Conservation (phyloP, 2,113 vertebrate species). For the Gavialis gangeticus region DNA sequence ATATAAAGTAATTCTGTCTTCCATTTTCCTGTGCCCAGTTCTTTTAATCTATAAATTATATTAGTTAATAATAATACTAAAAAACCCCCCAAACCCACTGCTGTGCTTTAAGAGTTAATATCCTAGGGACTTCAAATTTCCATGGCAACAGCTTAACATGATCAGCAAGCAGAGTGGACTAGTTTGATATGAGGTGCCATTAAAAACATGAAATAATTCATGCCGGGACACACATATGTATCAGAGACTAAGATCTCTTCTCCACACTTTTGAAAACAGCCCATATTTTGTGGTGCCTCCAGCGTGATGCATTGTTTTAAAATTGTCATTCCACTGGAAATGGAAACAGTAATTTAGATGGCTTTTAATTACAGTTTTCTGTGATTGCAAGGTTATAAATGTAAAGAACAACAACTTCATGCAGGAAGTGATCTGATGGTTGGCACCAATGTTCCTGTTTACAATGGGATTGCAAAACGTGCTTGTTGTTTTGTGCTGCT, state of each 20-base stretch:
- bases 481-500: neutral
- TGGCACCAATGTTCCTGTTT: constrained; percentile 55
- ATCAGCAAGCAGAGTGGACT: constrained; percentile 70
- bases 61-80: neutral
- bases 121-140: constrained; percentile 61
- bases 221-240: constrained; percentile 47
- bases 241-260: constrained; percentile 52
- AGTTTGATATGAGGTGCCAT: constrained; percentile 64
- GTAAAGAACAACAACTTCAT: constrained; percentile 40
- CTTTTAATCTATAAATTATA: constrained; percentile 11
- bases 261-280: neutral
- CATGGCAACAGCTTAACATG: constrained; percentile 75
- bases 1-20: neutral
- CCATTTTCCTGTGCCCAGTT: neutral
- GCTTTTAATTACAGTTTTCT: constrained; percentile 63
- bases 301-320: constrained; percentile 54
- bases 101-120: constrained; percentile 63
- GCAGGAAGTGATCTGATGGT: constrained; percentile 33
- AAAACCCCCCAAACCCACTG: neutral
- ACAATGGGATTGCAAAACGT: neutral
- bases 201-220: constrained; percentile 45
- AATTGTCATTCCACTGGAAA: constrained; percentile 46
- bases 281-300: constrained; percentile 22
- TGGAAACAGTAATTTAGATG: constrained; percentile 52
- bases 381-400: constrained; percentile 41